Percentiles rank a stretch among this genome's conserved stretches.
Conservation (phyloP, 2,113 vertebrate species). For the Callospermophilus lateralis region DNA sequence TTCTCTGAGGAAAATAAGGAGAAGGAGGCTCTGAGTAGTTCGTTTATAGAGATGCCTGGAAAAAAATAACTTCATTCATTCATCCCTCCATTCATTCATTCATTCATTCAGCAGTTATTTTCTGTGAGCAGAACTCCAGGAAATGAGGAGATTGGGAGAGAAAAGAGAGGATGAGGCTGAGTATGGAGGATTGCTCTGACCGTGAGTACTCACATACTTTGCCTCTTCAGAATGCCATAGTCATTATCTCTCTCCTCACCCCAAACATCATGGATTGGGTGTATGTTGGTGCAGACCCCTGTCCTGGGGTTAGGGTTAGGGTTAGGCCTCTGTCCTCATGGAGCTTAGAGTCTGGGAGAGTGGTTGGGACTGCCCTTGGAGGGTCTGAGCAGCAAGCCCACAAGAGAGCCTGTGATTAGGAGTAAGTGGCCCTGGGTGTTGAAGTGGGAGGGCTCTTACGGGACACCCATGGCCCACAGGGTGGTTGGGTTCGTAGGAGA, state of each 20-base stretch:
- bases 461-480: neutral
- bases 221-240: neutral
- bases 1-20: neutral
- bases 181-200: neutral
- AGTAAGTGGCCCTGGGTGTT: neutral
- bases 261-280: neutral
- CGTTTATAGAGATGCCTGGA: neutral
- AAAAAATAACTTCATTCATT: neutral
- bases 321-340: neutral
- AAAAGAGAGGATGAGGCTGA: neutral
- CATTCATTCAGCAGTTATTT: neutral
- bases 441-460: neutral
- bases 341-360: neutral
- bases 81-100: neutral
- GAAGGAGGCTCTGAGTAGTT: neutral
- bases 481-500: neutral
- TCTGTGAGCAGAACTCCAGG: neutral
- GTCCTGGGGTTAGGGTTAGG: neutral
- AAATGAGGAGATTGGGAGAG: neutral
- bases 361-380: neutral
- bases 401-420: neutral
- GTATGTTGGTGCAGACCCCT: neutral
- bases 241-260: neutral
- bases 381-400: neutral
- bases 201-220: neutral